These are phyloP conservation scores for Potorous gilbertii DNA, from an alignment of 2,797 vertebrate species.

Conservation along the genomic window DNA sequence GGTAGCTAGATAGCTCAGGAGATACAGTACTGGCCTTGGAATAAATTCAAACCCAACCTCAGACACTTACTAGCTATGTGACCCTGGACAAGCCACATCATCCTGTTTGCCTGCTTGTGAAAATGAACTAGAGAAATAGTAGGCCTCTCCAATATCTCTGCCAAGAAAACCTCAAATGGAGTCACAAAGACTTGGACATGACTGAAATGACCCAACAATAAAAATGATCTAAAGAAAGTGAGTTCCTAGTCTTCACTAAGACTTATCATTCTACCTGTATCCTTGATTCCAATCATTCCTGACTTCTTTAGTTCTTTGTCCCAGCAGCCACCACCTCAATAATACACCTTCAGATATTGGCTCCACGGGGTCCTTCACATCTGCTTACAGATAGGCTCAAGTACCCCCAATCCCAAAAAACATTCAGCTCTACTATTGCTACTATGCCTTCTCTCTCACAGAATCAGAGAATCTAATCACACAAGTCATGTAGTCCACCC, in stretches of 20 bases:
- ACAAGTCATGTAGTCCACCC: not conserved
- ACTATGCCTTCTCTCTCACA: not conserved
- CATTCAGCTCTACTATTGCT: not conserved
- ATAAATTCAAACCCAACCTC: not conserved
- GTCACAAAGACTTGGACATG: not conserved
- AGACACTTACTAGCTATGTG: not conserved
- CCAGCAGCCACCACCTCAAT: not conserved
- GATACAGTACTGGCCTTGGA: not conserved
- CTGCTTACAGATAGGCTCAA: too few relatives aligned
- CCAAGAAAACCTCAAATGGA: not conserved
- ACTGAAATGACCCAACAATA: not conserved
- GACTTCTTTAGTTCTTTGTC: not conserved
- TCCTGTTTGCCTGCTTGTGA: not conserved
- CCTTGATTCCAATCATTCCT: not conserved
- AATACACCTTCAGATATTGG: not conserved
- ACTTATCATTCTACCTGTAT: not conserved
- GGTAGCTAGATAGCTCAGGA: too few relatives aligned
- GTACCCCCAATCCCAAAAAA: not conserved
- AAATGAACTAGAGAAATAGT: not conserved
- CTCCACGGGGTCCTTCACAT: not conserved
- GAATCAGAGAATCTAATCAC: not conserved
- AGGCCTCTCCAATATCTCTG: not conserved
- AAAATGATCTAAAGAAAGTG: not conserved
- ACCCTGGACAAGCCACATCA: not conserved
- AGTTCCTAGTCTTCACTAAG: not conserved